Evolutionary conservation across 64 coral and sea anemone species (phyloP).

Genomic region (Cladopsammia gracilis): DNA sequence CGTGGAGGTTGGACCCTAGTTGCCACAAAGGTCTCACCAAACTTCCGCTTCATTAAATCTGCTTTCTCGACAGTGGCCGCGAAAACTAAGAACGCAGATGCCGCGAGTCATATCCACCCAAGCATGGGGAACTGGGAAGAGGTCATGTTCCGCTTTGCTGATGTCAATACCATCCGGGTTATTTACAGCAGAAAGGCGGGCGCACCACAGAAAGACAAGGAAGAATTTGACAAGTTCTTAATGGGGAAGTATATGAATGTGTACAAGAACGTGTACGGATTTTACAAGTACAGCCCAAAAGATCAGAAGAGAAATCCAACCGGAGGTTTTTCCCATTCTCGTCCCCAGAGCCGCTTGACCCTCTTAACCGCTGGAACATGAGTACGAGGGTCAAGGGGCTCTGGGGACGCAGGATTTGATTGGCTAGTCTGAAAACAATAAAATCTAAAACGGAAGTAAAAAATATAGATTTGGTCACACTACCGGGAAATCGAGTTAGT

Average conservation of each 20-base stretch:
- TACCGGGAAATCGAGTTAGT: too few relatives aligned
- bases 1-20: conserved; percentile 84
- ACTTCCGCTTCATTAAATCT: conserved; percentile 12
- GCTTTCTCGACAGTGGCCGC: conserved; percentile 57
- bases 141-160: conserved; percentile 82
- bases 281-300: conserved; percentile 71
- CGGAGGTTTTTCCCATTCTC: conserved; percentile 29
- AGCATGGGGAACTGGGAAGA: conserved; percentile 50
- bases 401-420: too few relatives aligned
- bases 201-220: conserved; percentile 1
- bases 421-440: too few relatives aligned
- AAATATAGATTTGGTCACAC: too few relatives aligned
- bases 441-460: too few relatives aligned
- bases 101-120: conserved; percentile 81
- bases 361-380: too few relatives aligned
- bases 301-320: conserved; percentile 32
- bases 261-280: conserved; percentile 20
- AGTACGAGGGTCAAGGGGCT: too few relatives aligned
- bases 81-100: conserved; percentile 9
- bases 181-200: conserved; percentile 67
- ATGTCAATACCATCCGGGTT: conserved; percentile 68
- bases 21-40: conserved; percentile 47
- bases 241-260: conserved; percentile 28
- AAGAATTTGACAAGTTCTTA: conserved; percentile 68
- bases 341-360: too few relatives aligned